Conservation (phyloP, 35 echinoderm and acorn worm species). For the Apostichopus californicus region DNA sequence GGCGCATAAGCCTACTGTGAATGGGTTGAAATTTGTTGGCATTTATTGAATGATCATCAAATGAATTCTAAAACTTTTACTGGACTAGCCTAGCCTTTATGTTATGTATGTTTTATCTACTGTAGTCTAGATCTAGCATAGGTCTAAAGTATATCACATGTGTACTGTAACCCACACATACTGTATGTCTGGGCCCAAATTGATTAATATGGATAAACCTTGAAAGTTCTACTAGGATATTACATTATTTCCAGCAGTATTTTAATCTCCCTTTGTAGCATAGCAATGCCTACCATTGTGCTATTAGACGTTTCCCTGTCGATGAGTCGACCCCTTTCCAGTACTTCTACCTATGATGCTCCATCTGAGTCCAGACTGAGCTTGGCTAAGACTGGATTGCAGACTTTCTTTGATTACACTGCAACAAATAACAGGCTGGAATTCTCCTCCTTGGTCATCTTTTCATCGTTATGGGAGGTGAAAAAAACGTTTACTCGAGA, state of each 20-base stretch:
- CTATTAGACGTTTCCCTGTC: conserved; percentile 91
- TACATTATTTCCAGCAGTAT: not conserved
- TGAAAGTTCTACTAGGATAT: not conserved
- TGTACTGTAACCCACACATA: too few species aligned
- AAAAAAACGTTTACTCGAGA: conserved; percentile 90
- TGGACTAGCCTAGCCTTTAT: too few species aligned
- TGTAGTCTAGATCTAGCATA: too few species aligned
- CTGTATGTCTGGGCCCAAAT: too few species aligned
- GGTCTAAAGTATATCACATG: too few species aligned
- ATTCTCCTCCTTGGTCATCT: conserved; percentile 81
- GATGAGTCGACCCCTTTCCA: conserved; percentile 76
- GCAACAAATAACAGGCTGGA: conserved; percentile 79
- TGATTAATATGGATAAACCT: too few species aligned
- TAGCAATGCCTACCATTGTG: conserved; percentile 86
- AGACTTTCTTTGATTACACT: conserved; percentile 82
- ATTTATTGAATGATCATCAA: too few species aligned
- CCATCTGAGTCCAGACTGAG: conserved; percentile 38
- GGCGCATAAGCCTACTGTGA: too few species aligned
- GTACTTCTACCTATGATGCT: not conserved
- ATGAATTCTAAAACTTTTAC: too few species aligned
- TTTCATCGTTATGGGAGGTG: conserved; percentile 87
- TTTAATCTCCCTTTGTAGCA: not conserved
- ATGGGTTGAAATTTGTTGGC: too few species aligned
- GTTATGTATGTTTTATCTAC: too few species aligned
- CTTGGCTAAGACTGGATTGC: conserved; percentile 69